Percentiles rank a stretch among this genome's conserved stretches.
Evolutionary conservation across 2,888 invertebrate species (phyloP).

Genomic region (Rotaria macrura): DNA sequence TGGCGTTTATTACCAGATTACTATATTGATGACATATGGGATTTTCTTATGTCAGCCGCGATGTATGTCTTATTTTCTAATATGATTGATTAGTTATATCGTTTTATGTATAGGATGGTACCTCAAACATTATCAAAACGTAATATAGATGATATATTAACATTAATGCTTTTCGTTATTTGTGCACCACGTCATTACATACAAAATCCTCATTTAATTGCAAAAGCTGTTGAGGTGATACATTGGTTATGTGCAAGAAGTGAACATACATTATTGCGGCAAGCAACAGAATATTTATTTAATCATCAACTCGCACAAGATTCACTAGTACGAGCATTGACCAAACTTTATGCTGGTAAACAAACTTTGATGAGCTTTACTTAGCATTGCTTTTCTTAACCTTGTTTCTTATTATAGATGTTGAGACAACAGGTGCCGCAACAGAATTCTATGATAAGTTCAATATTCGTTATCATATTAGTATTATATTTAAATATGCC

Average conservation of each 20-base stretch:
- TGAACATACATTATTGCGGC: not conserved
- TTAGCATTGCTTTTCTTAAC: too few relatives aligned
- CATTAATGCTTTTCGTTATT: conserved; percentile 57
- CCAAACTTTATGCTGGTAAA: conserved; percentile 83
- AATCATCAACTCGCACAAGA: conserved; percentile 72
- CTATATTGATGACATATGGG: conserved; percentile 4
- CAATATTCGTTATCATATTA: conserved; percentile 92
- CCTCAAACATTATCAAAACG: conserved; percentile 62
- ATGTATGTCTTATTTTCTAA: not conserved
- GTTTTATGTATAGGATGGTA: conserved; percentile 64
- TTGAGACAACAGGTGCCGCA: conserved; percentile 90
- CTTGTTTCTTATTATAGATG: conserved; percentile 55
- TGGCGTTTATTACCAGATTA: conserved; percentile 12
- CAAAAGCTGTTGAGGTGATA: conserved; percentile 81
- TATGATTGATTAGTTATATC: too few relatives aligned
- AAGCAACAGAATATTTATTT: conserved; percentile 57
- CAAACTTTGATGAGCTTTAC: not conserved
- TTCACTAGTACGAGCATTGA: conserved; percentile 72
- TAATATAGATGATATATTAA: conserved; percentile 20
- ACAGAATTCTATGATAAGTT: conserved; percentile 99
- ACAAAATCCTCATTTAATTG: conserved; percentile 88
- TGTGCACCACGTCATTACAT: conserved; percentile 80
- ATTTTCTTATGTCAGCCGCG: not conserved
- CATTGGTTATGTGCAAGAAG: conserved; percentile 49
- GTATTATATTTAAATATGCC: conserved; percentile 81